Percentiles rank a stretch among this genome's conserved stretches.
phyloP scores from a whole-genome alignment of 53 echinoderm and acorn worm genomes.

The Mesocentrotus franciscanus region DNA sequence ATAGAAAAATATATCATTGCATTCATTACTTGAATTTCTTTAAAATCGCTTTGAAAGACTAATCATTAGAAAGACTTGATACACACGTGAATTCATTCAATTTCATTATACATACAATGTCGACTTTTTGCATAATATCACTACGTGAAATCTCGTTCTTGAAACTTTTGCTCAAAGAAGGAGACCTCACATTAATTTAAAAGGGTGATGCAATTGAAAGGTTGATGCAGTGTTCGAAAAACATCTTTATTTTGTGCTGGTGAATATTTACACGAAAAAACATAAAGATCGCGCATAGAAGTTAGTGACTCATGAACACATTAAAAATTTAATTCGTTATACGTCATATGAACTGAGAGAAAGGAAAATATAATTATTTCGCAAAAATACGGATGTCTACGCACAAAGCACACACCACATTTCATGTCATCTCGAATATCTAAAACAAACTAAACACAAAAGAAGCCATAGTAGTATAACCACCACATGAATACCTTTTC shows the following conservation, averaged over 20 bases:
- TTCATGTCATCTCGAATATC: background rate
- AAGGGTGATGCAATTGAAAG: background rate
- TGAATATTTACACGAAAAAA: background rate
- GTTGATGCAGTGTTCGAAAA: background rate
- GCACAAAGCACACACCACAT: conserved; percentile 14
- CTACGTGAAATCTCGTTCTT: background rate
- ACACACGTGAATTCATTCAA: background rate
- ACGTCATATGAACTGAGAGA: background rate
- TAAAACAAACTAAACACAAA: background rate
- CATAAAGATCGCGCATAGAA: background rate
- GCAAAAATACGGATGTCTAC: background rate
- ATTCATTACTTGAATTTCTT: background rate
- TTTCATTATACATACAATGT: background rate
- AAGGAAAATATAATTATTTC: background rate
- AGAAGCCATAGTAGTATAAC: background rate
- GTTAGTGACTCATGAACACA: background rate
- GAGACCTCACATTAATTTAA: background rate
- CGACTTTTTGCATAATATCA: background rate
- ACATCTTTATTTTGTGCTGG: background rate
- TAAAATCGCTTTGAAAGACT: conserved; percentile 9
- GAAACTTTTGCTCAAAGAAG: background rate
- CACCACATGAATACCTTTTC: background rate
- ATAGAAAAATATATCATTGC: conserved; percentile 7
- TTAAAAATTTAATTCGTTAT: background rate
- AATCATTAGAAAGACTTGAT: background rate